These are phyloP conservation scores for Leucoptera coffeella DNA, from an alignment of 2,888 invertebrate genomes.

Conservation along the genomic window DNA sequence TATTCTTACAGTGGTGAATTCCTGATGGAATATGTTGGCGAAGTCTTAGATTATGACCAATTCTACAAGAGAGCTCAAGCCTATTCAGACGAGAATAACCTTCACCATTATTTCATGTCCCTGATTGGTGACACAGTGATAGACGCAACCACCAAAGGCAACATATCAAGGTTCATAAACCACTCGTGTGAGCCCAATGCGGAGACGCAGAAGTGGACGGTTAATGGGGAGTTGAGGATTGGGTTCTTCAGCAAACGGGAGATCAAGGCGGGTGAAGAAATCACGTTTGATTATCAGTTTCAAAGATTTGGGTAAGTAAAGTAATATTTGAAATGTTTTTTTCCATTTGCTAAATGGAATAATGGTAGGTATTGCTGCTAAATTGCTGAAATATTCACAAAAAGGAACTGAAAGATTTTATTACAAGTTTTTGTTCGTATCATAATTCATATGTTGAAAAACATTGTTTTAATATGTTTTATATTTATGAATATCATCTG, in stretches of 20 bases:
- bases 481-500: background rate
- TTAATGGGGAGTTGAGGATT: conserved; percentile 86
- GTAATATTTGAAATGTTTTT: no score
- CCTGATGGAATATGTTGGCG: conserved; percentile 97
- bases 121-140: conserved; percentile 76
- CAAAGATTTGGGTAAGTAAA: conserved; percentile 83
- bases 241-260: conserved; percentile 91
- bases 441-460: no score
- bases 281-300: conserved; percentile 98
- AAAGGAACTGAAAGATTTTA: no score
- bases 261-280: conserved; percentile 84
- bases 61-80: conserved; percentile 83
- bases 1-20: conserved; percentile 72
- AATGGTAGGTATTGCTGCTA: no score
- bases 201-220: conserved; percentile 97
- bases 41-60: conserved; percentile 86
- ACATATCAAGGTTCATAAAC: conserved; percentile 95
- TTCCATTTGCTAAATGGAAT: no score
- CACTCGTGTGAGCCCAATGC: conserved; percentile 99
- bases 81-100: conserved; percentile 84
- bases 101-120: conserved; percentile 98
- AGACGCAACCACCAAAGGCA: conserved; percentile 94
- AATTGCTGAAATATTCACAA: no score
- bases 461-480: no score
- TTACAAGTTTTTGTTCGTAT: no score